Evolutionary conservation across 2,888 invertebrate species (phyloP), one percentile per base, ranked within the genome.

Genomic region (Lycophotia porphyrea): DNA sequence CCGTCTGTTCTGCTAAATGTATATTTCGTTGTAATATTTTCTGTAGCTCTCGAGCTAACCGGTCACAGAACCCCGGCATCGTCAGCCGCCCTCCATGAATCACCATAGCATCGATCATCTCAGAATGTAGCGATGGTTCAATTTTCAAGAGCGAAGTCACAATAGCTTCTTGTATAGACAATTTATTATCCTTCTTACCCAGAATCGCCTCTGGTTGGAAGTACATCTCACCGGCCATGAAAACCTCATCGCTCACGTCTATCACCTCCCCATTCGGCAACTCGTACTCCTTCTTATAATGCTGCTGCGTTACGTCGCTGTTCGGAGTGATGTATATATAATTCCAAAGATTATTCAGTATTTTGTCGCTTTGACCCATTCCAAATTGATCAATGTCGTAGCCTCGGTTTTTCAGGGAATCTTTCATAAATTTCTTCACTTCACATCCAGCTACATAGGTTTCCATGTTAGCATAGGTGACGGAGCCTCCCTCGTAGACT

Each of bases 401-500:
- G 15, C 87, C 80, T 71, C 92, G 88, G 0, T 87, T 84, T 2
- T 74, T n/a, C 0, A 95, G 84, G n/a, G 83, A 76, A 0, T 89
- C 72, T 49, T 90, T 84, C 3, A 96, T 86, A 74, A 88, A 92
- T 2, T 88, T 78, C 0, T 89, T 83, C 47, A 95, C 80, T 47
- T 93, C 87, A 13, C 21, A 0, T 52, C 93, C 93, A 8, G 94
- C 91, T 5, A 93, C 71, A 1, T 92, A 88, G 13, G 95, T 95
- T 58, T 84, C 76, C 77, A 93, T 92, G 52, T 93, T 92, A 0
- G 95, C 95, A 72, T 93, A 95, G 11, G 65, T 84, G 5, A 96
- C 84, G 2, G 90, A 74, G 0, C 94, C 93, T 0, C 96, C 96
- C 85, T 95, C 95, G 80, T 93, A 96, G 0, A 95, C 87, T 0